Evolutionary conservation across 2,113 vertebrate species (phyloP), one percentile per base, ranked within the genome.

Genomic region (Probosciger aterrimus): DNA sequence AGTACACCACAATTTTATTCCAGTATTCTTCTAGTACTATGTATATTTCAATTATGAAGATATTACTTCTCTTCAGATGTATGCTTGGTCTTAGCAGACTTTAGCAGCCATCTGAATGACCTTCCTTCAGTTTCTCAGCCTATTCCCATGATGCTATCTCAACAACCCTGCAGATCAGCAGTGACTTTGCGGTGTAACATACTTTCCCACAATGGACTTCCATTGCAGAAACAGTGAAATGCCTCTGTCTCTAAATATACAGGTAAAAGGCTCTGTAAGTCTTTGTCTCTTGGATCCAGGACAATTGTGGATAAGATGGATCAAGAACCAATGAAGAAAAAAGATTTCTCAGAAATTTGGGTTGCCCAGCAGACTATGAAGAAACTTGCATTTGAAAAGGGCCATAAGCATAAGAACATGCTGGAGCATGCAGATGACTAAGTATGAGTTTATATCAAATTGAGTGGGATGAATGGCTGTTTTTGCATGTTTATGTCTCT

Each of bases 371-470:
- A 93, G 82, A 35, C 11, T 17, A 15, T 30, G 33, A 81, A 69
- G 79, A 85, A 93, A 35, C 1, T 0, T 47, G 25, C 27, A n/a
- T 43, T 67, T 74, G 75, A 27, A 82, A 84, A 47, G 18, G 37
- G 5, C 71, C 71, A 35, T 24, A 27, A 25, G 10, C 9, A 4
- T 31, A 73, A 57, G 43, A 63, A 33, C 0, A 0, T 31, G 18
- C 80, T 47, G n/a, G 30, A 80, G 23, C 41, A 47, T 41, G 39
- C 19, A 22, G 46, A 22, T 30, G 65, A 13, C 60, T 25, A 50
- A 68, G 9, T 30, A 20, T 88, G 64, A 47, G 31, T 49, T 83
- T 80, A 24, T 19, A 52, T 33, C 47, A 71, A 49, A 9, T 27
- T 47, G 78, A 82, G 30, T 47, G 57, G 31, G 27, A 69, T 76